phyloP scores from a whole-genome alignment of 2,113 vertebrate genomes.

The Podocnemis expansa region DNA sequence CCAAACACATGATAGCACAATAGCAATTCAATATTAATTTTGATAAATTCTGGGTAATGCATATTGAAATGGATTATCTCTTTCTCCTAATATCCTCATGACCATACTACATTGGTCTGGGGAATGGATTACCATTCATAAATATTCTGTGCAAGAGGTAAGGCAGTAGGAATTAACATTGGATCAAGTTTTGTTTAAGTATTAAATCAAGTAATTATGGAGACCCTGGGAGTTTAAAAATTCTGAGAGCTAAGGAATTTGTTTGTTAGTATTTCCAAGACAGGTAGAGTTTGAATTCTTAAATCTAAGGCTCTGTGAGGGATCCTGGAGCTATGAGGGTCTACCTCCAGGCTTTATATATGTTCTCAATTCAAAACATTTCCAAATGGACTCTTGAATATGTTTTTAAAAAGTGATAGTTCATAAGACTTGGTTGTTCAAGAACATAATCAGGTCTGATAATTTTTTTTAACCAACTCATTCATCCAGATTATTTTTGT shows the following conservation, averaged over 20 bases:
- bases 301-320: background rate
- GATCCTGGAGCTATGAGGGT: background rate
- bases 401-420: background rate
- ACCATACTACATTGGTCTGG: background rate
- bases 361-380: background rate
- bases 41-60: conserved; percentile 17
- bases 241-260: background rate
- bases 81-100: background rate
- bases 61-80: conserved; percentile 22
- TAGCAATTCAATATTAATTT: conserved; percentile 41
- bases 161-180: background rate
- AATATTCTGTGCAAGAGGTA: conserved; percentile 13
- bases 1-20: conserved; percentile 23
- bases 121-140: background rate
- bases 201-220: background rate
- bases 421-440: background rate
- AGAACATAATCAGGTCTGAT: background rate
- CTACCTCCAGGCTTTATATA: background rate
- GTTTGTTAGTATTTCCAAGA: background rate
- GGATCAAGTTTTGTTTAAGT: background rate
- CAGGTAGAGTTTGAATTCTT: background rate
- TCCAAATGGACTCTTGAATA: background rate
- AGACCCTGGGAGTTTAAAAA: background rate
- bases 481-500: background rate
- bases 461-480: background rate